Evolutionary conservation across 2,113 vertebrate species (phyloP).

Genomic region (Vidua chalybeata): DNA sequence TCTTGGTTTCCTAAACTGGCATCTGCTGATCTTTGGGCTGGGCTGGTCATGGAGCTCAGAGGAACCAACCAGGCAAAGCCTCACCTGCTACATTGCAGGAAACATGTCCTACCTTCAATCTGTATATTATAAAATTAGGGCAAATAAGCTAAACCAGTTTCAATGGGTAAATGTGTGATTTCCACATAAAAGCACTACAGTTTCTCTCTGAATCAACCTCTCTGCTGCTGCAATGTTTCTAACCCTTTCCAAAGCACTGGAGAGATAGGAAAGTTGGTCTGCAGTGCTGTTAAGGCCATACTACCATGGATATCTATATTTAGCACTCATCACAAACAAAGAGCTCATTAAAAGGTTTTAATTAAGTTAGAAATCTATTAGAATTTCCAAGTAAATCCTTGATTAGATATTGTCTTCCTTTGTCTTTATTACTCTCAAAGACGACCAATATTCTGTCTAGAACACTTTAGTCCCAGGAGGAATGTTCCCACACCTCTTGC

Average conservation of each 20-base stretch:
- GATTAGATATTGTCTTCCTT: slow-evolving; percentile 10
- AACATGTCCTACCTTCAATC: neutral
- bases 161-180: neutral
- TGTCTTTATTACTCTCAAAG: slow-evolving; percentile 25
- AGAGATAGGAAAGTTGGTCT: neutral
- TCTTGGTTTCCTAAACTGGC: neutral
- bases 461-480: neutral
- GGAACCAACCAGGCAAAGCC: neutral
- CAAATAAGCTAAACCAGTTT: neutral
- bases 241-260: neutral
- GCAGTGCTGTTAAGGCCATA: neutral
- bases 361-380: slow-evolving; percentile 35
- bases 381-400: slow-evolving; percentile 19
- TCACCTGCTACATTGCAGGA: neutral
- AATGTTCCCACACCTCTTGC: neutral
- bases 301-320: neutral
- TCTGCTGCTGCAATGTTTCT: neutral
- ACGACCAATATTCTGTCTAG: neutral
- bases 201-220: neutral
- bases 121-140: neutral
- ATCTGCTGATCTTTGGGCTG: neutral
- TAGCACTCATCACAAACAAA: neutral
- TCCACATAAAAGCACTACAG: neutral
- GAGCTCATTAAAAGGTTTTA: slow-evolving; percentile 1
- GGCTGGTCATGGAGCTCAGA: neutral